Conservation (phyloP, 2,797 vertebrate genomes). For the Neoniphon sammara region DNA sequence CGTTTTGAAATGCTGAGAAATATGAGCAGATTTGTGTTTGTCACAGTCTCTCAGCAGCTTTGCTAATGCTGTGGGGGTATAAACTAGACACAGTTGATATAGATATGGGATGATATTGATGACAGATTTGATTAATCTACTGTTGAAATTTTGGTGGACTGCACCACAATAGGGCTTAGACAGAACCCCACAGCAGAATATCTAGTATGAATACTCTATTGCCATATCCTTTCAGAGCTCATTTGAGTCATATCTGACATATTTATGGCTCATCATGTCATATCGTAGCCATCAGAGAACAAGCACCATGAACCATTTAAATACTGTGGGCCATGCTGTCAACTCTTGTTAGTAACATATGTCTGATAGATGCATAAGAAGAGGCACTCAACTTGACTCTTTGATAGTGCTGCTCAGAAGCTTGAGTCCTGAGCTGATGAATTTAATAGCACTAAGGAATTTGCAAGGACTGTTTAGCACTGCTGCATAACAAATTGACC, state of each 20-base stretch:
- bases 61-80: conserved; percentile 37
- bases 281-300: conserved; percentile 78
- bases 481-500: conserved; percentile 41
- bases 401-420: conserved; percentile 50
- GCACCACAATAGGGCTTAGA: conserved; percentile 67
- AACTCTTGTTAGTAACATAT: conserved; percentile 76
- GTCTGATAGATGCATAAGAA: conserved; percentile 74
- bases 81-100: conserved; percentile 61
- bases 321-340: conserved; percentile 83
- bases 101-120: conserved; percentile 76
- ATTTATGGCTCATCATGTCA: conserved; percentile 82
- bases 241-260: conserved; percentile 81
- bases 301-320: conserved; percentile 81
- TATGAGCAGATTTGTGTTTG: conserved; percentile 29
- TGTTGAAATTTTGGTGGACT: conserved; percentile 66
- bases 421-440: conserved; percentile 32
- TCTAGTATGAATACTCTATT: conserved; percentile 70
- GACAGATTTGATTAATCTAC: conserved; percentile 79
- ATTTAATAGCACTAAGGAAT: conserved; percentile 44
- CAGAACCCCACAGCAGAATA: conserved; percentile 69
- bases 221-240: conserved; percentile 77
- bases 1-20: conserved; percentile 34
- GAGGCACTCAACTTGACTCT: conserved; percentile 74
- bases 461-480: conserved; percentile 52
- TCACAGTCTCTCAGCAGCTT: conserved; percentile 27